Evolutionary conservation across 2,113 vertebrate species (phyloP), one percentile per base, ranked within the genome.

Genomic region (Ceyx margarethae): DNA sequence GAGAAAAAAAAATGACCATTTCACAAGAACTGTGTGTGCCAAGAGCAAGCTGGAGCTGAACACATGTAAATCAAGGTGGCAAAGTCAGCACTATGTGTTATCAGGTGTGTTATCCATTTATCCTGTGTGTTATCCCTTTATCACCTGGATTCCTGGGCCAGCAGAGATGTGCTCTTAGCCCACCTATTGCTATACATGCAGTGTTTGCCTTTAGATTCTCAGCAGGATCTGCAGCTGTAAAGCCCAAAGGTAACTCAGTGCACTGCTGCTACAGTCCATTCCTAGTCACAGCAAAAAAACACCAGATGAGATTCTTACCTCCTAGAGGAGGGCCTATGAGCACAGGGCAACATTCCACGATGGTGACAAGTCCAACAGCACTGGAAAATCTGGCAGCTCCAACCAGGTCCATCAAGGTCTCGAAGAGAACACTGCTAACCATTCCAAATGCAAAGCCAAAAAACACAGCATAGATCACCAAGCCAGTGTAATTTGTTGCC

Each of bases 401-500:
- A 57, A 99, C 99, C 1, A 99, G 97, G 95, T 99, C 99, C 99
- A 99, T 99, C 82, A 99, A 97, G 0, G 98, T 99, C 95, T 99
- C 99, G 95, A 99, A 99, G 84, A 99, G 97, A 73, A 99, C 98
- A 0, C 98, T 98, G 95, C 99, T 99, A 85, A 99, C 99, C 98
- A 99, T 99, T 60, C 99, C 99, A 87, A 99, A 99, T 6, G 99
- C 99, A 93, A 99, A 98, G 50, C 99, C 99, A 68, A 99, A 99
- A 97, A 99, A 98, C 25, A 99, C 22, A 14, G 99, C 94, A 20
- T 99, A 99, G 18, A 98, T 94, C 67, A 99, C 98, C 87, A 99
- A 96, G 53, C 98, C 98, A 2, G 96, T 96, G 94, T 99, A 99
- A 90, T 78, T 67, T 13, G 98, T 94, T 22, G 97, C 98, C 73